phyloP scores from a whole-genome alignment of 2,113 vertebrate genomes.

The Syngnathus scovelli region DNA sequence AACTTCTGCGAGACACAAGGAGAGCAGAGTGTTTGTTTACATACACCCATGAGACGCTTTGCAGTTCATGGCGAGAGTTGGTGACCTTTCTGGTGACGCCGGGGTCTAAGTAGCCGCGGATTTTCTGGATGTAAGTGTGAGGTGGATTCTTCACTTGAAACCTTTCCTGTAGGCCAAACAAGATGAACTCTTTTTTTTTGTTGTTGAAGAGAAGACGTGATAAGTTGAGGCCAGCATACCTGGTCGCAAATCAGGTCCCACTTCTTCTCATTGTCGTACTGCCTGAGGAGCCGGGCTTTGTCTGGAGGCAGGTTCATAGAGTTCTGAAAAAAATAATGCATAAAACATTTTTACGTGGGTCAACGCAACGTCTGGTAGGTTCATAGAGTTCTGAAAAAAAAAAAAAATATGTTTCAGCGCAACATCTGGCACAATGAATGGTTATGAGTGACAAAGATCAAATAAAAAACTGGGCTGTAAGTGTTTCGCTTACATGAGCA shows the following conservation, averaged over 20 bases:
- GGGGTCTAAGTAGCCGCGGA: constrained; percentile 88
- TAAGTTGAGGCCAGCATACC: constrained; percentile 60
- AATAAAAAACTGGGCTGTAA: background rate
- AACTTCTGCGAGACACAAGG: constrained; percentile 80
- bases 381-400: constrained; percentile 90
- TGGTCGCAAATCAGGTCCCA: constrained; percentile 98
- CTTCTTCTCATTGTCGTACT: constrained; percentile 96
- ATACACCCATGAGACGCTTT: background rate
- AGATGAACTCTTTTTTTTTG: constrained; percentile 1
- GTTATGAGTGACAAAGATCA: background rate
- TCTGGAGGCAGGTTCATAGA: constrained; percentile 97
- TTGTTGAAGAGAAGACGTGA: background rate
- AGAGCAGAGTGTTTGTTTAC: constrained; percentile 9
- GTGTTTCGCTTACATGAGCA: no score
- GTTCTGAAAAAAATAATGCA: constrained; percentile 70
- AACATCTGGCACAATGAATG: background rate
- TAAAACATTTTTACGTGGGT: no score
- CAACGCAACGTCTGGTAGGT: constrained; percentile 68
- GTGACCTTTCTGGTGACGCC: constrained; percentile 88
- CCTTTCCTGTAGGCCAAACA: constrained; percentile 73
- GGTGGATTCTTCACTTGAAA: constrained; percentile 98
- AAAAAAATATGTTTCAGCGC: background rate
- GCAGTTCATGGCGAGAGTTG: background rate
- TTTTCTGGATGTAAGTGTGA: constrained; percentile 93
- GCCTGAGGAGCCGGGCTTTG: constrained; percentile 89